Evolutionary conservation across 2,797 vertebrate species (phyloP).

Genomic region (Lepus oiostolus): DNA sequence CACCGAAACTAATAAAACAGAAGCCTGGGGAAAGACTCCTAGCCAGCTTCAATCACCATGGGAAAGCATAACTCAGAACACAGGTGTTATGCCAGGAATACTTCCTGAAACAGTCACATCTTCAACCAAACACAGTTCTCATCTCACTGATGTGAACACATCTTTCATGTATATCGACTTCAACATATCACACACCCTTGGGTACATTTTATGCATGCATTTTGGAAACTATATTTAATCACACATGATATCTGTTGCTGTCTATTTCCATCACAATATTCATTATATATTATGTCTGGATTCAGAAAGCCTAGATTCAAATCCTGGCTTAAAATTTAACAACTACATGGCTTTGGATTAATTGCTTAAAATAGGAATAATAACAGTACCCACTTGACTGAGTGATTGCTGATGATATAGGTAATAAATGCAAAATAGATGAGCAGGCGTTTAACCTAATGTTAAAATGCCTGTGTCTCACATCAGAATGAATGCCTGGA

Average conservation of each 20-base stretch:
- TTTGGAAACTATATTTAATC: background rate
- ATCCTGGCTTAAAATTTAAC: background rate
- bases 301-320: constrained; percentile 31
- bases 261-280: background rate
- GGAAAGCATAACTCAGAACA: background rate
- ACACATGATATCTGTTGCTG: background rate
- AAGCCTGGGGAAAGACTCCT: background rate
- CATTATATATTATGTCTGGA: background rate
- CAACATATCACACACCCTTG: background rate
- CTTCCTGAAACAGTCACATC: background rate
- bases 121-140: background rate
- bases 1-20: background rate
- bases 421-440: too few relatives aligned
- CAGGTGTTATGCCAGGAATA: background rate
- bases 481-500: too few relatives aligned
- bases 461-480: too few relatives aligned
- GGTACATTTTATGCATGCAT: background rate
- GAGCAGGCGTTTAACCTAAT: too few relatives aligned
- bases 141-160: background rate
- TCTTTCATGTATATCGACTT: background rate
- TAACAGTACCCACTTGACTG: background rate
- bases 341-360: background rate
- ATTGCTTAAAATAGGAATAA: background rate
- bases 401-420: background rate
- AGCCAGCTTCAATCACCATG: fast-evolving